Conservation (phyloP, 2,113 vertebrate genomes). For the Tympanuchus pallidicinctus region DNA sequence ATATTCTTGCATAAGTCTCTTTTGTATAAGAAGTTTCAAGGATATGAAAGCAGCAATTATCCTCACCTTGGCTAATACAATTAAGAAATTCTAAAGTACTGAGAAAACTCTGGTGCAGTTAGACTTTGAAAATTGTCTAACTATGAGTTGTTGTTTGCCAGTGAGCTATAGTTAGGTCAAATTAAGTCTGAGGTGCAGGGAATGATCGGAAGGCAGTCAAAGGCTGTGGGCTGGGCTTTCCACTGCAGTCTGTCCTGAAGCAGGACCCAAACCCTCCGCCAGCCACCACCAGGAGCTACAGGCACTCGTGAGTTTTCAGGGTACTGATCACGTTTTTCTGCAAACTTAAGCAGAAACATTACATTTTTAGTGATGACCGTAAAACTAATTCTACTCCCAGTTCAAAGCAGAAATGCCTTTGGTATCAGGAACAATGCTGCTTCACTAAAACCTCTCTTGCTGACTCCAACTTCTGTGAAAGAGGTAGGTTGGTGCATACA, state of each 20-base stretch:
- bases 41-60: constrained; percentile 70
- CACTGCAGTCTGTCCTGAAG: not conserved
- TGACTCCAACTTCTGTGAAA: constrained; percentile 20
- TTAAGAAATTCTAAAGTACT: constrained; percentile 63
- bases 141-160: constrained; percentile 43
- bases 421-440: not conserved
- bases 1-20: constrained; percentile 67
- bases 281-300: not conserved
- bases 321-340: not conserved
- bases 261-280: not conserved
- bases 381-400: not conserved
- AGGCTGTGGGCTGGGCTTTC: not conserved
- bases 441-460: constrained; percentile 5
- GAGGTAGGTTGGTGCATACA: not conserved
- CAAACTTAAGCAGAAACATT: constrained; percentile 10
- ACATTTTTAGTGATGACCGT: constrained; percentile 12
- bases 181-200: not conserved
- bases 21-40: constrained; percentile 63
- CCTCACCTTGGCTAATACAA: constrained; percentile 68
- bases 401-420: not conserved
- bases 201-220: not conserved
- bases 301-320: not conserved
- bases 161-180: constrained; percentile 32
- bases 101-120: constrained; percentile 50
- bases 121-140: constrained; percentile 58